phyloP scores from a whole-genome alignment of 2,113 vertebrate genomes.

The Phrynosoma platyrhinos region DNA sequence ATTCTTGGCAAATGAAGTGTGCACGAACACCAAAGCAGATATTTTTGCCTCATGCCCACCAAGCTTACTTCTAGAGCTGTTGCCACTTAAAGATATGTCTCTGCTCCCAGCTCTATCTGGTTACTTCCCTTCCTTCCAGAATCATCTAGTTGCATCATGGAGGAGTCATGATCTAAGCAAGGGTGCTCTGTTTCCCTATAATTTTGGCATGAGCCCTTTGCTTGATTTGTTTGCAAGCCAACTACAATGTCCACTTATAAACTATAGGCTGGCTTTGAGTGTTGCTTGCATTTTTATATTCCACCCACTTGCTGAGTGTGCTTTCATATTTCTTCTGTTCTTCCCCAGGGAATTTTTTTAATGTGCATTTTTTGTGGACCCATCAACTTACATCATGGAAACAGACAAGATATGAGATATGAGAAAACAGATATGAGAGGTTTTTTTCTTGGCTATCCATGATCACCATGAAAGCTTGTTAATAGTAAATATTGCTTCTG shows the following conservation, averaged over 20 bases:
- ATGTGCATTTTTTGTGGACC: not conserved
- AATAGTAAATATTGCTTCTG: not conserved
- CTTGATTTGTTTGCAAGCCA: too few relatives aligned
- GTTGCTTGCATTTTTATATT: not conserved
- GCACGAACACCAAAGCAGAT: too few relatives aligned
- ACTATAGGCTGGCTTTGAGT: not conserved
- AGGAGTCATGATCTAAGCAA: too few relatives aligned
- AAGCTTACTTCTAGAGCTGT: not conserved
- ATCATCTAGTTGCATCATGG: not conserved
- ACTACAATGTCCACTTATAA: not conserved
- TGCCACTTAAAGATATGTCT: not conserved
- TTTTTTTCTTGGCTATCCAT: not conserved
- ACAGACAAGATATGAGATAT: not conserved
- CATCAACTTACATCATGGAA: not conserved
- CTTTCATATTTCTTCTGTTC: not conserved
- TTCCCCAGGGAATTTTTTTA: not conserved
- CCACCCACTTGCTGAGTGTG: not conserved
- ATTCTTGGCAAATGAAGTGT: not conserved
- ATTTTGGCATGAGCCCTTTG: too few relatives aligned
- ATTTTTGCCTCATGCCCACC: not conserved
- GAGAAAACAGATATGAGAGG: too few relatives aligned
- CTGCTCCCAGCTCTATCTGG: not conserved
- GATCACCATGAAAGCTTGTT: not conserved
- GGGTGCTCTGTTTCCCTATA: too few relatives aligned
- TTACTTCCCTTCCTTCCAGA: not conserved